A percentile compares a stretch with the other conserved stretches of the same genome.
phyloP scores from a whole-genome alignment of 2,797 vertebrate genomes.

The Notolabrus celidotus region DNA sequence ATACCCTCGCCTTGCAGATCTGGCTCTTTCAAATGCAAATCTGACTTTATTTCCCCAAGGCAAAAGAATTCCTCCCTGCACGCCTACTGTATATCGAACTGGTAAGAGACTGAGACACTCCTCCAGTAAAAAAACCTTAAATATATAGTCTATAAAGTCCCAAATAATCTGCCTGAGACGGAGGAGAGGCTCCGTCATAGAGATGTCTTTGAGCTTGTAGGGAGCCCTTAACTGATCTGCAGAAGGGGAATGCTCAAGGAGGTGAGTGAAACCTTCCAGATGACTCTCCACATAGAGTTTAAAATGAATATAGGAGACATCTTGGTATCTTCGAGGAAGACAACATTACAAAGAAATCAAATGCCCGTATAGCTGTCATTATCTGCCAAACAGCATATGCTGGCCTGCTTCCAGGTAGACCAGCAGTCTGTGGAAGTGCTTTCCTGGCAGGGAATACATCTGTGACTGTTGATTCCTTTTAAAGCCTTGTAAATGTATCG shows the following conservation, averaged over 20 bases:
- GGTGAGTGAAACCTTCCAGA: slow-evolving; percentile 14
- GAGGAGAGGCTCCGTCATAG: slow-evolving; percentile 7
- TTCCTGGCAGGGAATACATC: slow-evolving; percentile 21
- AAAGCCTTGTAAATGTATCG: slow-evolving; percentile 13
- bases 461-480: slow-evolving; percentile 10
- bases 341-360: slow-evolving; percentile 36
- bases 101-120: slow-evolving; percentile 34
- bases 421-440: slow-evolving; percentile 13
- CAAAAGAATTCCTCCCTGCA: slow-evolving; percentile 40
- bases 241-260: not conserved
- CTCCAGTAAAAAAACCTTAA: slow-evolving; percentile 25
- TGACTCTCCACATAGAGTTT: slow-evolving; percentile 1
- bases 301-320: slow-evolving; percentile 37
- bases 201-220: slow-evolving; percentile 24
- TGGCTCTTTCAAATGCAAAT: slow-evolving; percentile 73
- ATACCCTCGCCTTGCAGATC: slow-evolving; percentile 65
- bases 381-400: slow-evolving; percentile 5
- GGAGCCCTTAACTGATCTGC: slow-evolving; percentile 1
- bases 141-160: slow-evolving; percentile 34
- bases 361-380: slow-evolving; percentile 34
- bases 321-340: slow-evolving; percentile 30
- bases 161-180: slow-evolving; percentile 25
- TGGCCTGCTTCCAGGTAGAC: slow-evolving; percentile 30
- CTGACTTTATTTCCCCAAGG: slow-evolving; percentile 49
- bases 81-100: slow-evolving; percentile 41